Evolutionary conservation across 2,797 vertebrate genomes (phyloP), one percentile per base, ranked within the genome.

Genomic region (Triplophysa bombifrons): DNA sequence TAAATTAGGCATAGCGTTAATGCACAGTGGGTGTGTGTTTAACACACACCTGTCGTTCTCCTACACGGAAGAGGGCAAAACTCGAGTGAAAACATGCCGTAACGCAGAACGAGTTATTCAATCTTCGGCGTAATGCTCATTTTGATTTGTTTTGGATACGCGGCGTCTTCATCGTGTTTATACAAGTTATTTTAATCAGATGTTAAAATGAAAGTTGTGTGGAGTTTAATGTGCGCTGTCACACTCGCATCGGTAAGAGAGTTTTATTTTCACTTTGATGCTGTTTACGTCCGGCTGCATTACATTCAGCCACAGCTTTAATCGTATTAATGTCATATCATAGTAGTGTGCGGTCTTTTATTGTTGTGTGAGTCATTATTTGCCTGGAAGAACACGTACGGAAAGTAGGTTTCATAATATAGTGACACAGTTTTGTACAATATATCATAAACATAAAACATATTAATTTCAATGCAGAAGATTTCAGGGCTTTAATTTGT

Each of bases 1-100:
- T 14, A 46, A 46, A 46, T 46, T 2, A 46, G 46, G 12, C 46
- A 10, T 14, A 46, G 46, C 46, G 0, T 48, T 1, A 10, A 46
- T 0, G 46, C 46, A 14, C 1, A 48, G 34, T 14, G 46, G 12
- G 44, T 46, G 44, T 46, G 44, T 46, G 44, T 46, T 46, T 38
- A 10, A 38, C 20, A 72, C 27, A 78, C 44, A 71, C 46, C 46
- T 78, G 76, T 27, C 30, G 12, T 16, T 4, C 30, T 44, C 34
- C 19, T 22, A 72, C 68, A 65, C 68, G 76, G 76, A 72, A 78
- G 76, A 61, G 68, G 46, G 56, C 55, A 3, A 1, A 13, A 16
- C 41, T 25, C 19, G 4, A 14, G n/a, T 34, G 11, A 60, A 63
- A 77, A 34, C 68, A 63, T 55, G 58, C 34, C 2, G 41, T 41